phyloP scores from a whole-genome alignment of 2,888 invertebrate species.

The Agelastica alni region DNA sequence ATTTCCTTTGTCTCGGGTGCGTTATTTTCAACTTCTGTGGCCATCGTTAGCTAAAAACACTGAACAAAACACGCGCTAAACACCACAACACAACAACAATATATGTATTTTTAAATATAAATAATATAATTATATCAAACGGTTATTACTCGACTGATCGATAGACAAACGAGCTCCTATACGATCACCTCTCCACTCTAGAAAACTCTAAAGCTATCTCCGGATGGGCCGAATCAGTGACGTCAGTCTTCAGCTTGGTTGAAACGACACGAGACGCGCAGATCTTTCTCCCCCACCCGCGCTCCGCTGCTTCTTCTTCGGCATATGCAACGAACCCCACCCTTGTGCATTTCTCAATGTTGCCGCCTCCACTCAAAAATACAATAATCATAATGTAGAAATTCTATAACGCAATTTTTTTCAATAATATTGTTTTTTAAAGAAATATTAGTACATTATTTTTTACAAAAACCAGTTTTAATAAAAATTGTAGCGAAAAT shows the following conservation, averaged over 20 bases:
- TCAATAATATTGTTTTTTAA: too few species aligned
- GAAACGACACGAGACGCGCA: conserved; percentile 32
- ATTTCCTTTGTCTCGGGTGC: conserved; percentile 64
- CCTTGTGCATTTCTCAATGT: conserved; percentile 34
- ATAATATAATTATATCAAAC: too few species aligned
- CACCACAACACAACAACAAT: conserved; percentile 31
- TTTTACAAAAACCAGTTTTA: too few species aligned
- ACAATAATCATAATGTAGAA: too few species aligned
- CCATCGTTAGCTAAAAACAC: conserved; percentile 59
- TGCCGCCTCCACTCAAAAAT: too few species aligned
- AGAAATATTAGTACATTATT: too few species aligned
- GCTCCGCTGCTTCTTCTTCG: conserved; percentile 51
- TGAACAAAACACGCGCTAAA: conserved; percentile 33
- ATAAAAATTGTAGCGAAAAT: too few species aligned
- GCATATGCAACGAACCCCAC: conserved; percentile 49
- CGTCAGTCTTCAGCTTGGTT: conserved; percentile 43
- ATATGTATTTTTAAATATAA: too few species aligned
- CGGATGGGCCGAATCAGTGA: conserved; percentile 36
- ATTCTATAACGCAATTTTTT: too few species aligned
- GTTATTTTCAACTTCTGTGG: conserved; percentile 77
- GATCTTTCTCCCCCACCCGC: conserved; percentile 46
- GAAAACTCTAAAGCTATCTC: conserved; percentile 14
- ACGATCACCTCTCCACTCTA: conserved; percentile 1
- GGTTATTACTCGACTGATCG: conserved; percentile 36
- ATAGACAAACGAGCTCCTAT: conserved; percentile 17